Base-by-base conservation (phyloP, 2,888 invertebrate species). In the Ptilodon capucinus region DNA sequence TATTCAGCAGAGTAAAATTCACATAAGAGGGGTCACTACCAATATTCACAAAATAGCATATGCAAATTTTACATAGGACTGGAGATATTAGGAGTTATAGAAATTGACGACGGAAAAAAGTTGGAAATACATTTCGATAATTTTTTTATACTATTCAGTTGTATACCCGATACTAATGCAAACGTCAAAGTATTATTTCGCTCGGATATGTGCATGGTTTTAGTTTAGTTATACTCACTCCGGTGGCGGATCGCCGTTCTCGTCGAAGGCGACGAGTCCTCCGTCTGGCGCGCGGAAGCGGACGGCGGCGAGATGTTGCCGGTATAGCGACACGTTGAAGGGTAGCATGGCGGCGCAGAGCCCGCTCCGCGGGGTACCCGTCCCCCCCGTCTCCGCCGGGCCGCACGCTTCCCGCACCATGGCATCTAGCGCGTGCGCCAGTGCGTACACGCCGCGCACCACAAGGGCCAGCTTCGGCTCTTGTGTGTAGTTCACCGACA, bases 391-490 rank as follows among this genome's bases (percentile, higher is more conserved):
- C n/a, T n/a, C n/a, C 81, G 81, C 46, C 55, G 74, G 17, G 32
- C 21, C 40, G 17, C 18, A 40, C 18, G 23, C 81, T 80, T 46
- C 60, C 74, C 95, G 95, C 46, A 93, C 74, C 94, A 95, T 94
- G 65, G 92, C 92, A 74, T 95, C 94, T 42, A 96, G 86, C 7
- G 94, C 96, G 73, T 94, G 91, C 6, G 95, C 96, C 81, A 96
- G 92, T 2, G 95, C 94, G 83, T 94, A 93, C 59, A 96, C 93
- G 2, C 96, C 95, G 78, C 95, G 95, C 70, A 95, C 94, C 32
- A 96, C 95, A 75, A 96, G 95, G 60, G 94, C 95, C 77, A 96
- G 91, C 82, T 96, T 96, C 14, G 95, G 94, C 81, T 96, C 96
- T 76, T 95, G 95, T 45, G 92, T 92, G 79, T 94, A 94, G 39